These are phyloP conservation scores for Ispidina picta DNA, from an alignment of 2,797 vertebrate genomes.

Conservation along the genomic window DNA sequence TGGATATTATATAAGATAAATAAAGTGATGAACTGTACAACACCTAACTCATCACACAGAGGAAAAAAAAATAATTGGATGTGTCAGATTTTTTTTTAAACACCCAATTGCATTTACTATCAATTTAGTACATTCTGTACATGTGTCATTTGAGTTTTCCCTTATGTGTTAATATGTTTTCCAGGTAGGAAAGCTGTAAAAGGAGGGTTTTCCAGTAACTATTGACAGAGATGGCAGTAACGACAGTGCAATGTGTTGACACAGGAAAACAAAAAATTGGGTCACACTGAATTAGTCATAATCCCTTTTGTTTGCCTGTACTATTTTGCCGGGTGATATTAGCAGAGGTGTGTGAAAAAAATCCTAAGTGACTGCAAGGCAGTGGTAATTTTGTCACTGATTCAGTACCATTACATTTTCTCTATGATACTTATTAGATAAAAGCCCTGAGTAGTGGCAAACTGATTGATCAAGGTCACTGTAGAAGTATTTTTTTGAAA, in stretches of 20 bases:
- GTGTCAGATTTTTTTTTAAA: background rate
- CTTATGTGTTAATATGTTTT: background rate
- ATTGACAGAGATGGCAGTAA: background rate
- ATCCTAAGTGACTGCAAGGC: background rate
- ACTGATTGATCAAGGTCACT: constrained; percentile 50
- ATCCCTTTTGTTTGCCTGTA: background rate
- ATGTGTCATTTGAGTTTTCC: background rate
- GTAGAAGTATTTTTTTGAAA: constrained; percentile 26
- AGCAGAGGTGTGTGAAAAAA: background rate
- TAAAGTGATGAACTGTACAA: background rate
- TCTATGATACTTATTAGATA: background rate
- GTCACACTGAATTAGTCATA: background rate
- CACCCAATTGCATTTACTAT: background rate
- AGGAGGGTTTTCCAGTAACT: background rate
- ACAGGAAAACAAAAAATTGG: background rate
- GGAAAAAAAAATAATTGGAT: background rate
- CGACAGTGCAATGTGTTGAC: background rate
- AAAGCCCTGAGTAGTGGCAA: constrained; percentile 34
- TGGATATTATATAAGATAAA: constrained; percentile 11
- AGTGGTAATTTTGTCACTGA: constrained; percentile 18
- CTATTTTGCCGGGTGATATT: background rate
- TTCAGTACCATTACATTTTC: background rate
- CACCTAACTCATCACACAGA: background rate
- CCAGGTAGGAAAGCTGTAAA: background rate
- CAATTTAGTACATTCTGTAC: background rate